Evolutionary conservation across 2,888 invertebrate genomes (phyloP).

Genomic region (Chironomus tentans): DNA sequence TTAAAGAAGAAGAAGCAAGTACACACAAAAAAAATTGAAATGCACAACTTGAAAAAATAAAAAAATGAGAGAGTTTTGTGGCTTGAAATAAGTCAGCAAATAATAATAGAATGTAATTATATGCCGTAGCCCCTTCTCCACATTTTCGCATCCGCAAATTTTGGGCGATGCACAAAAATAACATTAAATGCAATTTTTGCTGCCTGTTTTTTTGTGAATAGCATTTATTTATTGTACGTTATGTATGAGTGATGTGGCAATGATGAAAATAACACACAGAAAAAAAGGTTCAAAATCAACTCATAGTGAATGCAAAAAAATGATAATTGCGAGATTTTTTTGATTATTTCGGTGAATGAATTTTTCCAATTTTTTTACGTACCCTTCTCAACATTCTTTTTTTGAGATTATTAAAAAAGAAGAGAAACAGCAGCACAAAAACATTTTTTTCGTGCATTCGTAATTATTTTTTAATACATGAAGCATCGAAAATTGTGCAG

Average conservation of each 20-base stretch:
- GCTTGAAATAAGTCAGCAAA: neutral
- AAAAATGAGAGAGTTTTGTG: neutral
- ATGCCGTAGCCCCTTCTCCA: neutral
- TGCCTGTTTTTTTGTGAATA: neutral
- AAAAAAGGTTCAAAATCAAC: slow-evolving; percentile 2
- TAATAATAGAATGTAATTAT: slow-evolving; percentile 9
- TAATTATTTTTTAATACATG: slow-evolving; percentile 17
- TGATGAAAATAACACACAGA: neutral
- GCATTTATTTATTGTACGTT: no score
- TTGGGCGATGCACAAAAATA: neutral
- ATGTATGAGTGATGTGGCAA: no score
- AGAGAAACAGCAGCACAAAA: no score
- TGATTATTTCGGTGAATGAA: no score
- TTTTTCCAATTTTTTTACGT: neutral
- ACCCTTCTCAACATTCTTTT: no score
- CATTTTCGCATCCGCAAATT: no score
- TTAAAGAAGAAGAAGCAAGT: neutral
- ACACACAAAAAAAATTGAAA: neutral
- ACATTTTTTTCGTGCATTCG: neutral
- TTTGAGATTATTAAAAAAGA: no score
- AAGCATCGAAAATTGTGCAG: neutral
- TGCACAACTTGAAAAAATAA: neutral
- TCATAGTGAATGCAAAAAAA: slow-evolving; percentile 6
- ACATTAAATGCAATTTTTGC: slow-evolving; percentile 12
- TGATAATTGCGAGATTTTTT: slow-evolving; percentile 11